Evolutionary conservation across 2,113 vertebrate genomes (phyloP).

Genomic region (Choloepus hoffmanni): DNA sequence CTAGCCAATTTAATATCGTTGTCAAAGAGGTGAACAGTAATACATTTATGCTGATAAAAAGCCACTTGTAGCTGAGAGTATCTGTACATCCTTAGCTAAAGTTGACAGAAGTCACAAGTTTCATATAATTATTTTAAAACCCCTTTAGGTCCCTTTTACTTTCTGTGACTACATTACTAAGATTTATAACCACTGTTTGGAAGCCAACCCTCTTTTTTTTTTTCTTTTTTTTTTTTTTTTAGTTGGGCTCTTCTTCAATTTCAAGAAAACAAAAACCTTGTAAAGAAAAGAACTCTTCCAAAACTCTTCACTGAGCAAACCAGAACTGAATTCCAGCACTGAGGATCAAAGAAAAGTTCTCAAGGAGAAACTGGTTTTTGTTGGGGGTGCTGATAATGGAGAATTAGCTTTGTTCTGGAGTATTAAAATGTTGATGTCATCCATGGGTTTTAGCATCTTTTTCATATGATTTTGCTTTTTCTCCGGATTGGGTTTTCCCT

Average conservation of each 20-base stretch:
- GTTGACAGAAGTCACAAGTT: not conserved
- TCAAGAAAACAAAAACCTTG: conserved; percentile 42
- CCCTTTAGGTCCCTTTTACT: not conserved
- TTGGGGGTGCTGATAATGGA: not conserved
- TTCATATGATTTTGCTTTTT: not conserved
- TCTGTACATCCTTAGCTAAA: not conserved
- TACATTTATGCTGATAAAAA: not conserved
- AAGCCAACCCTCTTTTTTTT: not conserved
- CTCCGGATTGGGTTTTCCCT: not conserved
- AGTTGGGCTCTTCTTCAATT: not conserved
- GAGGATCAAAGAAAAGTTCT: not conserved
- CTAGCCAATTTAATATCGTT: not conserved
- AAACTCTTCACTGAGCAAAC: conserved; percentile 22
- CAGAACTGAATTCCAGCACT: not conserved
- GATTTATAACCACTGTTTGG: not conserved
- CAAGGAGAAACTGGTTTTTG: not conserved
- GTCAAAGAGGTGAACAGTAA: not conserved
- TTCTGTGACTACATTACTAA: conserved; percentile 1
- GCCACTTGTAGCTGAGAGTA: not conserved
- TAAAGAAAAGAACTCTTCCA: conserved; percentile 35
- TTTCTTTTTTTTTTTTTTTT: no score
- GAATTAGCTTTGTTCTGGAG: not conserved
- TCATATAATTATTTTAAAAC: conserved; percentile 25
- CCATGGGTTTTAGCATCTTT: not conserved
- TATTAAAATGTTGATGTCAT: not conserved